Evolutionary conservation across 2,113 vertebrate species (phyloP).

Genomic region (Centropus bengalensis): DNA sequence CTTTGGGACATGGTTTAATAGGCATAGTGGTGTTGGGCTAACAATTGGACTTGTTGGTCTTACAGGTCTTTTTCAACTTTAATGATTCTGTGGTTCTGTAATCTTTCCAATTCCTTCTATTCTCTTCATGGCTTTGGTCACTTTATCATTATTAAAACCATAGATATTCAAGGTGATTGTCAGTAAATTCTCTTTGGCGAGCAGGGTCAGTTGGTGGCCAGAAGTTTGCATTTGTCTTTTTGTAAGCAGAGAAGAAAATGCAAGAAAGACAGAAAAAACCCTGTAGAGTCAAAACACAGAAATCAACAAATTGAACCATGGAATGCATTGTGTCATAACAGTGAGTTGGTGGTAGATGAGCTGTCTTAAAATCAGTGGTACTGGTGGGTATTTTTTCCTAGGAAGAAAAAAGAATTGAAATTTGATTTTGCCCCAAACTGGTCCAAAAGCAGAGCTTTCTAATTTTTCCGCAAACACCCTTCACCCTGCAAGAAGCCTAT

Average conservation of each 20-base stretch:
- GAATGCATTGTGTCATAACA: background rate
- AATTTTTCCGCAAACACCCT: background rate
- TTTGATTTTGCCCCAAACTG: background rate
- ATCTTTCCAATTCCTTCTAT: background rate
- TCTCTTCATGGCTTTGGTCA: background rate
- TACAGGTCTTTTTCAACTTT: too few relatives aligned
- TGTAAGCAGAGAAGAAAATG: background rate
- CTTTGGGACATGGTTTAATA: too few relatives aligned
- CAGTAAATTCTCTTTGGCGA: background rate
- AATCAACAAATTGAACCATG: background rate
- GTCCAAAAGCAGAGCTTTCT: background rate
- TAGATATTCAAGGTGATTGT: background rate
- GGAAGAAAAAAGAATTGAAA: background rate
- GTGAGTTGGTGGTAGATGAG: background rate
- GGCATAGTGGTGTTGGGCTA: too few relatives aligned
- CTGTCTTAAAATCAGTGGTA: background rate
- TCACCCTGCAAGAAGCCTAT: background rate
- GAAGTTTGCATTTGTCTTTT: background rate
- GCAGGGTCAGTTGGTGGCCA: background rate
- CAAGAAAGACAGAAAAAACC: background rate
- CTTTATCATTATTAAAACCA: background rate
- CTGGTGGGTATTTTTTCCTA: background rate
- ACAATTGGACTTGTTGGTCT: too few relatives aligned
- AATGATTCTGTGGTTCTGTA: background rate
- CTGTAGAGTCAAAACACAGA: background rate